These are phyloP conservation scores for Ectropis grisescens DNA, from an alignment of 1,140 invertebrate species.

Conservation along the genomic window DNA sequence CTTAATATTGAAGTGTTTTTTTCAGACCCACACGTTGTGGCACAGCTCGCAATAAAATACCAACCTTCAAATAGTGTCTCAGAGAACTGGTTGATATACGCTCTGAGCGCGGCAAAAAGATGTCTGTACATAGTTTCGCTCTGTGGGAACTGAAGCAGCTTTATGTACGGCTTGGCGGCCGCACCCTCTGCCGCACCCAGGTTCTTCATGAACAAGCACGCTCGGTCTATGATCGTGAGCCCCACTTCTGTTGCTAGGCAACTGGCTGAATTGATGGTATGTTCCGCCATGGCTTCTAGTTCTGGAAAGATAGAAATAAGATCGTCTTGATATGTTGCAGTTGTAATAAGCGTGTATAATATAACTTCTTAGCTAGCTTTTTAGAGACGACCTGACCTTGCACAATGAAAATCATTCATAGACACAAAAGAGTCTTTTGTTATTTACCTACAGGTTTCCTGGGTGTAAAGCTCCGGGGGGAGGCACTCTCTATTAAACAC, in stretches of 20 bases:
- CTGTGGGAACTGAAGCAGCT: constrained; percentile 89
- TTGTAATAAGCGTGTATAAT: too few species aligned
- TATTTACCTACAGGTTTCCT: too few species aligned
- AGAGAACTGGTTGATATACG: constrained; percentile 93
- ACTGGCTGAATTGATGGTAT: constrained; percentile 83
- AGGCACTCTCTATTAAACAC: too few species aligned
- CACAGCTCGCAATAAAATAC: not conserved
- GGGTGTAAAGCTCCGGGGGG: too few species aligned
- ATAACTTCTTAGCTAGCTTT: too few species aligned
- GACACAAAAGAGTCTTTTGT: too few species aligned
- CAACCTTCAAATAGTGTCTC: constrained; percentile 84
- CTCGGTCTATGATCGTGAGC: constrained; percentile 86
- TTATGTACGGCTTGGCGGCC: constrained; percentile 85
- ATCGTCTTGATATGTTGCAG: too few species aligned
- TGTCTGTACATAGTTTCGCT: constrained; percentile 92
- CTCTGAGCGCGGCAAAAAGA: constrained; percentile 89
- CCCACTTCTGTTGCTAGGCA: constrained; percentile 93
- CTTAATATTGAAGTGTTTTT: too few species aligned
- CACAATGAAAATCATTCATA: too few species aligned
- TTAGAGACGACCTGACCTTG: too few species aligned
- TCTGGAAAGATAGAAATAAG: too few species aligned
- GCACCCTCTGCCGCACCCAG: constrained; percentile 82
- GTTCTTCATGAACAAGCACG: constrained; percentile 87
- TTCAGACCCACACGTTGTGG: too few species aligned
- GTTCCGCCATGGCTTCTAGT: constrained; percentile 72